Evolutionary conservation across 2,797 vertebrate species (phyloP), one percentile per base, ranked within the genome.

Genomic region (Potorous gilbertii): DNA sequence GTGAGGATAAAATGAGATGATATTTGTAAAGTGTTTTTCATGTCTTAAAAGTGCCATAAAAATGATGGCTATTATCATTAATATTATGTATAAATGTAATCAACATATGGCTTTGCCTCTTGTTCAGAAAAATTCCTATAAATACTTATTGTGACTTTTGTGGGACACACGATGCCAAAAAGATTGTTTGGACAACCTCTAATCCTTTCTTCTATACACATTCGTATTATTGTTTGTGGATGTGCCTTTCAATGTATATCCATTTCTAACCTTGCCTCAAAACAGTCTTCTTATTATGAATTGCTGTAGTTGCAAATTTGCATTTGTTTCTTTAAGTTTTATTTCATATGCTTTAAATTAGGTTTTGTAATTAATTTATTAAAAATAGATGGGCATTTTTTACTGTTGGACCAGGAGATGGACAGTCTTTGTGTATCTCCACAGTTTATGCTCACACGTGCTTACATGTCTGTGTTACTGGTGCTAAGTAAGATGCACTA

Each of bases 311-410:
- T 52, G 34, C 90, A 95, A 93, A 92, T 28, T 93, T 24, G 5
- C 34, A 81, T 95, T 97, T 94, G 93, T 97, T 96, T 96, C 96
- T 97, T 97, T 95, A 14, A 0, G 91, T 74, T 96, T 95, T 91
- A 40, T 94, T 96, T 96, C 90, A 50, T 91, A 1, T 97, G 95
- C 9, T 97, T 96, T 46, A 24, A 81, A n/a, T 97, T 59, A 96
- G 93, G 55, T 91, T 96, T 96, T 91, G 91, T 95, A 94, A 96
- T 97, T 96, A 95, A 93, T 50, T 96, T 94, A 93, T 94, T 95
- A 94, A 94, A 94, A 59, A 94, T 93, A 95, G 94, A 95, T 96
- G 74, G 96, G 55, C 54, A 31, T 95, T 96, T 81, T 24, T 96
- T 81, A 29, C 34, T 91, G 95, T 90, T 81, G 52, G 96, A 94